Percentiles rank a stretch among this genome's conserved stretches.
These are phyloP conservation scores for Megalurothrips usitatus DNA, from an alignment of 2,888 invertebrate species.

Conservation along the genomic window DNA sequence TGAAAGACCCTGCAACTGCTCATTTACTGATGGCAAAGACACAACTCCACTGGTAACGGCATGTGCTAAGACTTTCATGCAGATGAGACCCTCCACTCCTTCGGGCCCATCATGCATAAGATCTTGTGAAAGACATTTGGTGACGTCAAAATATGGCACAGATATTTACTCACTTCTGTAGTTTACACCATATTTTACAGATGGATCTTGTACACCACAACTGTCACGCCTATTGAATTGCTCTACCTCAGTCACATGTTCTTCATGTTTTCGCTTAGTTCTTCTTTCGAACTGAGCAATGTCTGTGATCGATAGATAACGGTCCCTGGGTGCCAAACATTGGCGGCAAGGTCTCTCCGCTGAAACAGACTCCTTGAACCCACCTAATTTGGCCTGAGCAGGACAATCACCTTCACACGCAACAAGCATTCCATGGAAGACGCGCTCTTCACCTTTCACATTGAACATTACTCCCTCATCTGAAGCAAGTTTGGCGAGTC, in stretches of 20 bases:
- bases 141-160: neutral
- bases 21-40: neutral
- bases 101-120: neutral
- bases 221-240: too few species aligned
- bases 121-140: neutral
- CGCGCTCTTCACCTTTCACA: neutral
- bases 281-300: neutral
- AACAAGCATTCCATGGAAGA: neutral
- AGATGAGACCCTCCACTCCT: neutral
- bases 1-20: neutral
- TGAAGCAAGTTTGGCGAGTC: neutral
- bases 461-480: neutral
- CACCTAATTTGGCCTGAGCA: neutral
- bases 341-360: neutral
- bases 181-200: neutral
- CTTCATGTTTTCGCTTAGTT: too few species aligned
- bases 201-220: too few species aligned
- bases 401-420: neutral
- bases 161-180: neutral
- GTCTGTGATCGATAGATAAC: neutral
- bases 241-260: too few species aligned
- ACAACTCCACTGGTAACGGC: neutral
- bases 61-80: neutral
- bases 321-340: neutral
- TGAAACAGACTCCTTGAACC: neutral